Evolutionary conservation across 2,888 invertebrate genomes (phyloP).

Genomic region (Dasypolia templi): DNA sequence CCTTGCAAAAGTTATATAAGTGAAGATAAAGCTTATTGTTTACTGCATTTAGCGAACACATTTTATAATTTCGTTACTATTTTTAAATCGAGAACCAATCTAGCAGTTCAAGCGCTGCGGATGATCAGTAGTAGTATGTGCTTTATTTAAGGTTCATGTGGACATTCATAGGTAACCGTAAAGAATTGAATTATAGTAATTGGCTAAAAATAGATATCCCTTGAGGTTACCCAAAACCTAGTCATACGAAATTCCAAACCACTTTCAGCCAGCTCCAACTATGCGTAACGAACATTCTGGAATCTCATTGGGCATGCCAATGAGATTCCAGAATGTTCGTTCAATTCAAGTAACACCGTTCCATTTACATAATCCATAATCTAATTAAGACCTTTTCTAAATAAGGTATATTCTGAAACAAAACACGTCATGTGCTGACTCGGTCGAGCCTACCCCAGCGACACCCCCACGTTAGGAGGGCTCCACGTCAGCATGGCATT

Average conservation of each 20-base stretch:
- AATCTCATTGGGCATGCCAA: too few relatives aligned
- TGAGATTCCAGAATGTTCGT: too few relatives aligned
- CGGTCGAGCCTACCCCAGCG: conserved; percentile 26
- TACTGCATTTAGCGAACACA: too few relatives aligned
- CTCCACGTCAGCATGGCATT: conserved; percentile 62
- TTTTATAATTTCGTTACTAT: too few relatives aligned
- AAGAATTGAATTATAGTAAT: background rate
- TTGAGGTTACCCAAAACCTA: conserved; percentile 8
- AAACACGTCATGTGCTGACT: conserved; percentile 57
- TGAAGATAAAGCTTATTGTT: too few relatives aligned
- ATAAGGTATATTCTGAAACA: conserved; percentile 53
- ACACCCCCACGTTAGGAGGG: conserved; percentile 52
- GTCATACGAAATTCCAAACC: conserved; percentile 4
- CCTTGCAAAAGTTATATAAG: too few relatives aligned
- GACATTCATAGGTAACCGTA: too few relatives aligned
- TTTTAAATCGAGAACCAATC: too few relatives aligned
- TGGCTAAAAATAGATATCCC: background rate
- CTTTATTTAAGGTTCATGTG: background rate
- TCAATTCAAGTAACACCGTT: conserved; percentile 5
- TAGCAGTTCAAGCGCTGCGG: too few relatives aligned
- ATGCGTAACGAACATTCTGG: background rate
- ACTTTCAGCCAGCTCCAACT: background rate
- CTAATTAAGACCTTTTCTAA: conserved; percentile 57
- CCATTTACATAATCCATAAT: conserved; percentile 34
- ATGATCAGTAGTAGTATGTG: background rate